phyloP scores from a whole-genome alignment of 2,113 vertebrate genomes.

The Hippocampus zosterae region DNA sequence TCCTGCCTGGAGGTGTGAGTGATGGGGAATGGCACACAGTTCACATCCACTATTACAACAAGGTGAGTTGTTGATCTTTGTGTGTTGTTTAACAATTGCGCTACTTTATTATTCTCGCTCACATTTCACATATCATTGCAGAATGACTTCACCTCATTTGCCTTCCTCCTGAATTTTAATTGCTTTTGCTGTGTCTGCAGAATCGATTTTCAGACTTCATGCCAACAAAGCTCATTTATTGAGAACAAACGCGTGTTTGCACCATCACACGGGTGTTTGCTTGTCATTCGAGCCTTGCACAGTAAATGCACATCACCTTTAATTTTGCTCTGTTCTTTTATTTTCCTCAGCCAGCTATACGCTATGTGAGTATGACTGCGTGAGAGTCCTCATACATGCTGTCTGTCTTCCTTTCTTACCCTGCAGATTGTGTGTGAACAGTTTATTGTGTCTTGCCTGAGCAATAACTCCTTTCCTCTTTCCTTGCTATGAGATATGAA shows the following conservation, averaged over 20 bases:
- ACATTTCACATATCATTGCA: background rate
- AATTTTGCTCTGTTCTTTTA: slow-evolving; percentile 61
- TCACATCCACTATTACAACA: slow-evolving; percentile 94
- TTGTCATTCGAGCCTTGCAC: slow-evolving; percentile 42
- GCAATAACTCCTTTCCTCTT: slow-evolving; percentile 27
- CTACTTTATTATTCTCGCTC: background rate
- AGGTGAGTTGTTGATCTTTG: slow-evolving; percentile 72
- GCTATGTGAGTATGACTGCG: slow-evolving; percentile 67
- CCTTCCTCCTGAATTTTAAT: background rate
- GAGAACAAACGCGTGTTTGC: background rate
- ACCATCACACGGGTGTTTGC: slow-evolving; percentile 15
- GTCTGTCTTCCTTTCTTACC: slow-evolving; percentile 2
- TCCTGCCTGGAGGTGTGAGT: slow-evolving; percentile 85
- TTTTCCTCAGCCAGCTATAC: slow-evolving; percentile 65
- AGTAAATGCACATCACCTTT: slow-evolving; percentile 41
- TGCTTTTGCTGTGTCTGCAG: slow-evolving; percentile 21
- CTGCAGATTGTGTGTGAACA: slow-evolving; percentile 15
- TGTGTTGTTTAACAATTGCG: background rate
- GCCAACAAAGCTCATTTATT: slow-evolving; percentile 17
- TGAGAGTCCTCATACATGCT: slow-evolving; percentile 28
- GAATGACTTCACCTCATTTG: background rate
- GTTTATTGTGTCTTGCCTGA: slow-evolving; percentile 13
- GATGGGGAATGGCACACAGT: slow-evolving; percentile 95
- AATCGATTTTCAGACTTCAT: slow-evolving; percentile 26
- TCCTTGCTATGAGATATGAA: slow-evolving; percentile 8